These are phyloP conservation scores for Erebia palarica DNA, from an alignment of 2,888 invertebrate species.

Conservation along the genomic window DNA sequence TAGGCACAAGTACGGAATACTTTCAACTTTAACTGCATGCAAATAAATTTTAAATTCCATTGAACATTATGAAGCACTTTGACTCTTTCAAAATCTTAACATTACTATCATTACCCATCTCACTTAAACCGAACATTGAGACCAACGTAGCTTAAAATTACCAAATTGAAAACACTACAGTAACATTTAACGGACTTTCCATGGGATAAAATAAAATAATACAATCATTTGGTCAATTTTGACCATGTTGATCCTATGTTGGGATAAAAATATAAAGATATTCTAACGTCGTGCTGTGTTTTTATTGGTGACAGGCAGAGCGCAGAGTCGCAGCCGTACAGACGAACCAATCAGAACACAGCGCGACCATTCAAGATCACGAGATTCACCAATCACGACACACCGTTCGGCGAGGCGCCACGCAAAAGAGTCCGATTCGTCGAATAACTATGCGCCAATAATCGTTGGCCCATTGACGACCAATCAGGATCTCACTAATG, in stretches of 20 bases:
- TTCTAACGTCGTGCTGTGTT: conserved; percentile 82
- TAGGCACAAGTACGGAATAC: conserved; percentile 91
- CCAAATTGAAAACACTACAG: background rate
- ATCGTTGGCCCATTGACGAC: conserved; percentile 77
- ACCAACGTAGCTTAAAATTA: conserved; percentile 32
- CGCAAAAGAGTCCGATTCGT: conserved; percentile 83
- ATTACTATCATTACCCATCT: conserved; percentile 73
- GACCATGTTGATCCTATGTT: conserved; percentile 14
- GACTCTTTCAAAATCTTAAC: conserved; percentile 35
- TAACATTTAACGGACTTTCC: background rate
- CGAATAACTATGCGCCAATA: conserved; percentile 77
- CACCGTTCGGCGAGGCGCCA: conserved; percentile 72
- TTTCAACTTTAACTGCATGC: conserved; percentile 69
- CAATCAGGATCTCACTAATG: conserved; percentile 75
- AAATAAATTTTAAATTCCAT: conserved; percentile 38
- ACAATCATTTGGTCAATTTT: background rate
- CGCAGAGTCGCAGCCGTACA: conserved; percentile 80
- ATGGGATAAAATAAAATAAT: no score
- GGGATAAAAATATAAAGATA: conserved; percentile 34
- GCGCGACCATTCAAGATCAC: conserved; percentile 75
- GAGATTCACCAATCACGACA: conserved; percentile 61
- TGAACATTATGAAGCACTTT: conserved; percentile 35
- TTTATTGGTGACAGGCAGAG: conserved; percentile 82
- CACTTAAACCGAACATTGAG: conserved; percentile 33
- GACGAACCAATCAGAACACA: conserved; percentile 83